A percentile compares a stretch with the other conserved stretches of the same genome.
Evolutionary conservation across 2,888 invertebrate species (phyloP).

Genomic region (Itoplectis maculator): DNA sequence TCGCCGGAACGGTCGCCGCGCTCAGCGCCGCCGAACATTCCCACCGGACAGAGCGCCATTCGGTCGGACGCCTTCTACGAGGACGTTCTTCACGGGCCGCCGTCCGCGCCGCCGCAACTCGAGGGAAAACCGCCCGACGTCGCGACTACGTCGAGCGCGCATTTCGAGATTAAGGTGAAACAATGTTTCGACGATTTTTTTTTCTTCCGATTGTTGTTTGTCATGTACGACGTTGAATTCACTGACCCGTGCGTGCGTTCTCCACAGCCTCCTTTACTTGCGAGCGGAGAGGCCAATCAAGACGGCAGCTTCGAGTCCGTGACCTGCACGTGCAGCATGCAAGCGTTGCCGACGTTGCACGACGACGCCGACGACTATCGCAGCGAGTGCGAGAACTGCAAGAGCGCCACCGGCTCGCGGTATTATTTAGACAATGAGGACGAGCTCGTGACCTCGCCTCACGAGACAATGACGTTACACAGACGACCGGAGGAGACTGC

Average conservation of each 20-base stretch:
- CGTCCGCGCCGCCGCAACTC: conserved; percentile 69
- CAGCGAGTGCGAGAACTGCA: conserved; percentile 94
- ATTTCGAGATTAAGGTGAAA: conserved; percentile 73
- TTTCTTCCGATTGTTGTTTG: neutral
- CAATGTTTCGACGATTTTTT: neutral
- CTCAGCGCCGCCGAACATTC: conserved; percentile 72
- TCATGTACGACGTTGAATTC: too few relatives aligned
- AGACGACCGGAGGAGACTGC: conserved; percentile 86
- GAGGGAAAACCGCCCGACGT: conserved; percentile 72
- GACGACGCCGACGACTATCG: conserved; percentile 90
- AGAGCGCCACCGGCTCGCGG: conserved; percentile 90
- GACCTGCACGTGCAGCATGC: conserved; percentile 82
- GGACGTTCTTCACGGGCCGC: conserved; percentile 74
- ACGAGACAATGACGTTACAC: conserved; percentile 90
- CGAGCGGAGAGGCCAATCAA: conserved; percentile 81
- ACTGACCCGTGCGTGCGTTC: neutral
- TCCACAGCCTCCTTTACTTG: conserved; percentile 78
- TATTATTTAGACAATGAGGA: conserved; percentile 88
- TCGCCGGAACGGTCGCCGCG: conserved; percentile 74
- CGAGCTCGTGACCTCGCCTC: conserved; percentile 85
- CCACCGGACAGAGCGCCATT: conserved; percentile 72
- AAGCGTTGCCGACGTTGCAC: conserved; percentile 83
- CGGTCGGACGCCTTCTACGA: conserved; percentile 80
- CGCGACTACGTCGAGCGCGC: conserved; percentile 57
- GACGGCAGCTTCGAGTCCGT: conserved; percentile 83